These are phyloP conservation scores for Pelusios castaneus DNA, from an alignment of 2,113 vertebrate genomes.

Conservation along the genomic window DNA sequence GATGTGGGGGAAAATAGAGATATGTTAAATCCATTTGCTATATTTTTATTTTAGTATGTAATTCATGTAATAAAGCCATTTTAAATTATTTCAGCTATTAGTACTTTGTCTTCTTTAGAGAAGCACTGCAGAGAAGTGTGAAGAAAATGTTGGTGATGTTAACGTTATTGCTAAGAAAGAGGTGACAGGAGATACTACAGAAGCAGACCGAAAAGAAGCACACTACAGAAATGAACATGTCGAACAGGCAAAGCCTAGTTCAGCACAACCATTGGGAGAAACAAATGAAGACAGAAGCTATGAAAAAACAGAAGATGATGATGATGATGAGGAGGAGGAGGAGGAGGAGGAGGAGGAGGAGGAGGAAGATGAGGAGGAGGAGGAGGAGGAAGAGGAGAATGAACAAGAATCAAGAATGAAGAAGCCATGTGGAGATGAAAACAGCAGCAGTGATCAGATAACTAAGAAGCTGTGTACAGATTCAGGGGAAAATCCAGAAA, in stretches of 20 bases:
- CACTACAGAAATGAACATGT: slow-evolving; percentile 61
- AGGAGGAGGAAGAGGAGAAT: slow-evolving; percentile 41
- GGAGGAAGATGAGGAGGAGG: neutral
- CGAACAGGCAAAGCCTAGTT: slow-evolving; percentile 36
- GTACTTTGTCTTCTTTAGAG: slow-evolving; percentile 71
- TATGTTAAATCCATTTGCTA: neutral
- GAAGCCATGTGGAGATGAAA: neutral
- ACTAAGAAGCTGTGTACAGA: neutral
- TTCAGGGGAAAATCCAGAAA: slow-evolving; percentile 34
- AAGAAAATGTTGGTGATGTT: neutral
- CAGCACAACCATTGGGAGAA: slow-evolving; percentile 2
- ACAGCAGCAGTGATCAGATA: neutral
- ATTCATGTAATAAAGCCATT: neutral
- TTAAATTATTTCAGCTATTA: slow-evolving; percentile 44
- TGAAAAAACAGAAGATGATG: slow-evolving; percentile 52
- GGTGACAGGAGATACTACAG: neutral
- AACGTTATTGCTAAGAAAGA: rapidly evolving
- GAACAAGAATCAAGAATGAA: slow-evolving; percentile 27
- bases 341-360: neutral
- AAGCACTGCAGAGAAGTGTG: neutral
- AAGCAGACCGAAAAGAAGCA: slow-evolving; percentile 37
- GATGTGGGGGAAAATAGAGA: neutral
- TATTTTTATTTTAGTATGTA: neutral
- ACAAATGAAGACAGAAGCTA: slow-evolving; percentile 52
- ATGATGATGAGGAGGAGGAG: slow-evolving; percentile 18